Percentiles rank a stretch among this genome's conserved stretches.
These are phyloP conservation scores for Menura novaehollandiae DNA, from an alignment of 2,113 vertebrate species.

Conservation along the genomic window DNA sequence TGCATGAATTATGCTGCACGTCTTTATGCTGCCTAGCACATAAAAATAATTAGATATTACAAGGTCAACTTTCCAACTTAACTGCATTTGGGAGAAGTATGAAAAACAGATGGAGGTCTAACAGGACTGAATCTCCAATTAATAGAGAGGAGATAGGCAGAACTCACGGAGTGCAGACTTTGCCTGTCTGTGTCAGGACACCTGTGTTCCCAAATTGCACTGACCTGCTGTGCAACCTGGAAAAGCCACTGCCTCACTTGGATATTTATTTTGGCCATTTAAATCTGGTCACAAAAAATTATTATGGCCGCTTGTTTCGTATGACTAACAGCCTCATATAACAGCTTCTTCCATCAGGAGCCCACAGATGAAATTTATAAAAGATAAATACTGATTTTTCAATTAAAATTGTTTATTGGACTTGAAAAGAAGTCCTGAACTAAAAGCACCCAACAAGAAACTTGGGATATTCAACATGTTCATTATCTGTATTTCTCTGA, in stretches of 20 bases:
- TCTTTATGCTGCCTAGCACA: neutral
- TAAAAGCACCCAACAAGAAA: neutral
- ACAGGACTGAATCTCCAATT: neutral
- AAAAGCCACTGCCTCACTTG: neutral
- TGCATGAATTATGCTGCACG: neutral
- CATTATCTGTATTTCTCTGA: neutral
- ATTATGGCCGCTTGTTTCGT: neutral
- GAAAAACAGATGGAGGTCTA: neutral
- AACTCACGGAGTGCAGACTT: neutral
- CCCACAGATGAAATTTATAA: neutral
- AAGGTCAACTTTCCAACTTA: neutral
- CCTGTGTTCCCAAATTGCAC: neutral
- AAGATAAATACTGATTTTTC: neutral
- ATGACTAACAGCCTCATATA: neutral
- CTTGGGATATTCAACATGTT: neutral
- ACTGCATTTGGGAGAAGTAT: neutral
- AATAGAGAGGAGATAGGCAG: neutral
- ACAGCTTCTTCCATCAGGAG: neutral
- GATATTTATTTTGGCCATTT: neutral
- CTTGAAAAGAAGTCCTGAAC: neutral
- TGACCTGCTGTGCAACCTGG: neutral
- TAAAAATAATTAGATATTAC: neutral
- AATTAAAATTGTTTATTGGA: neutral
- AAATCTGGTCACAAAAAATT: neutral
- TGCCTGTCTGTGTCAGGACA: neutral